Conservation (phyloP, 2,113 vertebrate species). For the Crocuta crocuta region DNA sequence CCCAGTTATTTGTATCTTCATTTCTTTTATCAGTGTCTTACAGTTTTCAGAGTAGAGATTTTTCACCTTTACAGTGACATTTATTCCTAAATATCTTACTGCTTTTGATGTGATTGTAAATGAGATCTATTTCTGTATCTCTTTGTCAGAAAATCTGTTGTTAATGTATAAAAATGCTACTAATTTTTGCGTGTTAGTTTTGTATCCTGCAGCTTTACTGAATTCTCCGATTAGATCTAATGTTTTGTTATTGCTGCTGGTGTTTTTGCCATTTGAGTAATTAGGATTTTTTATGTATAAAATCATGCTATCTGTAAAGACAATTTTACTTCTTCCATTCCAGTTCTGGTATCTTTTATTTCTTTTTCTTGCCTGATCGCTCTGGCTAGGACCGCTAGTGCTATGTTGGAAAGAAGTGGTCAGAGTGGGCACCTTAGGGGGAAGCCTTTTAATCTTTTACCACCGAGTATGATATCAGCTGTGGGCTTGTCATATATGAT, state of each 20-base stretch:
- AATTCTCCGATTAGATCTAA: not conserved
- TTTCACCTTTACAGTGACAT: not conserved
- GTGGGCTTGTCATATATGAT: not conserved
- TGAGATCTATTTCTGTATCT: not conserved
- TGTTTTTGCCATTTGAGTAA: not conserved
- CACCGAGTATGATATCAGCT: not conserved
- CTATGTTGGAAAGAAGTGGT: not conserved
- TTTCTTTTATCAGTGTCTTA: not conserved
- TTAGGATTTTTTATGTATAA: not conserved
- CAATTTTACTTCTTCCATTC: not conserved
- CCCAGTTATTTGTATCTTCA: not conserved
- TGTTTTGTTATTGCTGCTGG: not conserved
- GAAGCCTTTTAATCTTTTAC: not conserved
- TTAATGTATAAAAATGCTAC: not conserved
- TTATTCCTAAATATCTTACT: not conserved
- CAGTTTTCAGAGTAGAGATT: not conserved
- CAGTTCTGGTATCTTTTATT: not conserved
- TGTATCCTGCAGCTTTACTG: not conserved
- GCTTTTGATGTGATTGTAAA: not conserved
- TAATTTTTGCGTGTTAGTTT: not conserved
- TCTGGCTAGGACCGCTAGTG: not conserved
- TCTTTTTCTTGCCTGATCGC: not conserved
- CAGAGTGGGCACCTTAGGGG: not conserved
- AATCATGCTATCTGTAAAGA: not conserved
- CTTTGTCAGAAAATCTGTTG: not conserved